Evolutionary conservation across 2,888 invertebrate genomes (phyloP).

Genomic region (Oscheius onirici): DNA sequence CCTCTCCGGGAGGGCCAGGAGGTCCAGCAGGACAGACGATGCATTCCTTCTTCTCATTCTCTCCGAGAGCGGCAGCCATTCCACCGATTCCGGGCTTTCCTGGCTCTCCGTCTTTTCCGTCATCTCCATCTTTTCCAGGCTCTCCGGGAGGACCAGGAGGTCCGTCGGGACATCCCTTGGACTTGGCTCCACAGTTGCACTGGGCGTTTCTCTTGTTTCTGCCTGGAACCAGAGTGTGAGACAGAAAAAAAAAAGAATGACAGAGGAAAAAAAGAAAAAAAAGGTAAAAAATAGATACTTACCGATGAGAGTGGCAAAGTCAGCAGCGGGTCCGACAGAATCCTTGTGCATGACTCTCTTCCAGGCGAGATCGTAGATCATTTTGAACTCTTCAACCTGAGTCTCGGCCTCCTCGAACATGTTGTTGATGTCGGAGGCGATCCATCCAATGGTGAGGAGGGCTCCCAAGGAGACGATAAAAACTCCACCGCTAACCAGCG

Average conservation of each 20-base stretch:
- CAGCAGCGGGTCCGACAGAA: constrained; percentile 2
- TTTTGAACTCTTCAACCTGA: constrained; percentile 20
- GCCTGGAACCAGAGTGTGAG: not conserved
- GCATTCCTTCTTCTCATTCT: constrained; percentile 16
- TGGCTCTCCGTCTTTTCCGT: constrained; percentile 22
- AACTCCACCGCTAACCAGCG: constrained; percentile 9
- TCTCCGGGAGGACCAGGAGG: constrained; percentile 32
- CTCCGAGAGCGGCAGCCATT: not conserved
- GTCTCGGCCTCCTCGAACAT: constrained; percentile 4
- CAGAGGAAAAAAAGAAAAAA: not conserved
- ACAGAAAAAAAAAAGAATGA: too few relatives aligned
- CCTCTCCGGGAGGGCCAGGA: constrained; percentile 20
- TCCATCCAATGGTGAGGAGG: constrained; percentile 12
- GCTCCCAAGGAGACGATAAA: constrained; percentile 16
- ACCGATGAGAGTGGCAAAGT: constrained; percentile 26
- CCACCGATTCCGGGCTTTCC: constrained; percentile 26
- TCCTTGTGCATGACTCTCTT: constrained; percentile 22
- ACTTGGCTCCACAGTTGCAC: constrained; percentile 22
- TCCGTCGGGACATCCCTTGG: constrained; percentile 23
- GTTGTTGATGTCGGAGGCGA: constrained; percentile 23
- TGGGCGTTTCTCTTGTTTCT: constrained; percentile 30
- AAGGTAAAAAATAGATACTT: not conserved
- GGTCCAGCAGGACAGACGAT: constrained; percentile 27
- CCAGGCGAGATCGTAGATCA: constrained; percentile 27
- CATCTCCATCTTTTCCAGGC: constrained; percentile 14